Evolutionary conservation across 2,113 vertebrate genomes (phyloP), one percentile per base, ranked within the genome.

Genomic region (Phrynocephalus versicolor): DNA sequence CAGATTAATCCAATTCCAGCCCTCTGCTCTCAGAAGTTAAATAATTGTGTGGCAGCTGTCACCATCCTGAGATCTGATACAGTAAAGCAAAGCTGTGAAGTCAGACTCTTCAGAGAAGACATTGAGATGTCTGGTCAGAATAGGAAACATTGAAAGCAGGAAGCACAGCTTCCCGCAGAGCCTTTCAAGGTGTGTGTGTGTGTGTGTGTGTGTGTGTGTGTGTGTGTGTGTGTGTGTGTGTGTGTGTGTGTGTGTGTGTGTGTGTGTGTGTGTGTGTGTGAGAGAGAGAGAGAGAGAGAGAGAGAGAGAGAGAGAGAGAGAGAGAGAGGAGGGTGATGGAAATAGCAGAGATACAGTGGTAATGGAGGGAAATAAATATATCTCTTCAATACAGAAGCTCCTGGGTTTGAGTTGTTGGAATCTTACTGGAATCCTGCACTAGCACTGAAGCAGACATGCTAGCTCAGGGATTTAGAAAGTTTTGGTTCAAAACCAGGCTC

Each of bases 1-100:
- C 57, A 21, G 57, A 83, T 57, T 83, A 73, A 83, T 74, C 73
- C 51, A 74, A 58, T 73, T 83, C 81, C 57, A 62, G 55, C 21
- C 55, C 45, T 4, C 13, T 14, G 55, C 55, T 41, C 55, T 62
- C 35, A 60, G 57, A 74, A 83, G 81, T 83, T 41, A 74, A 35
- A 73, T 83, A 73, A 83, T 73, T 62, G 73, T 35, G 25, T 74
- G 67, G 67, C 51, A 58, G 51, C 45, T 37, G 55, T 27, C 25
- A 73, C 55, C 57, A 83, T 41, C 55, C 27, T 62, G 35, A 73
- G 81, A 73, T 73, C 70, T 60, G 35, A 73, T 73, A 74, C 23
- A 72, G 45, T 58, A 35, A 72, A 60, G 70, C 51, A 73, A 62
- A 73, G 55, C 70, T 83, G 81, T 73, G 57, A 83, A 62, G 35